Conservation (phyloP, 2,888 invertebrate genomes). For the Coelogynopora nodosa region DNA sequence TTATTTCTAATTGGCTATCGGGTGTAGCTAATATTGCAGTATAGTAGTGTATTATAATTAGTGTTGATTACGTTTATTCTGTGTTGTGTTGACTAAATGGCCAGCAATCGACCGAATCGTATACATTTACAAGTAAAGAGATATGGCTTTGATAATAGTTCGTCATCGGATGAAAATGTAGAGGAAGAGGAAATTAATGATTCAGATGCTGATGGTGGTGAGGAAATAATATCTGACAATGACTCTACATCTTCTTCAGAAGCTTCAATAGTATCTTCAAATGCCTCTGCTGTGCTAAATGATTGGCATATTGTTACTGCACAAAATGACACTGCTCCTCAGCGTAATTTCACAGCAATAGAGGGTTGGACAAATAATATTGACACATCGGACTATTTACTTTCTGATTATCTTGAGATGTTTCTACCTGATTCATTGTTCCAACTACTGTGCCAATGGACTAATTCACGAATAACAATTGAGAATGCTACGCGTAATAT, state of each 20-base stretch:
- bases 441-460: slow-evolving; percentile 29
- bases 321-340: background rate
- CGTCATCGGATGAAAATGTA: no score
- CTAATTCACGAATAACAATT: background rate
- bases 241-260: background rate
- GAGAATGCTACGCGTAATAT: slow-evolving; percentile 4
- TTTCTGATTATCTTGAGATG: background rate
- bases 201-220: background rate
- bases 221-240: background rate
- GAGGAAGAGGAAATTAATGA: no score
- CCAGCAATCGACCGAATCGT: background rate
- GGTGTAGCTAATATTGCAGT: no score
- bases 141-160: background rate
- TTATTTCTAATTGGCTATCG: no score
- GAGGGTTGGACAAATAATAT: background rate
- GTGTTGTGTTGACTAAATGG: no score
- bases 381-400: background rate
- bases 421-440: background rate
- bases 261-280: no score
- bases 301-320: background rate
- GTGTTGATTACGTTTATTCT: no score
- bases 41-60: no score
- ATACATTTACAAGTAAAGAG: background rate
- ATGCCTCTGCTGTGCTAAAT: background rate
- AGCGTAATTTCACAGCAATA: background rate